Conservation (phyloP, 2,888 invertebrate genomes). For the Minunthozetes semirufus region DNA sequence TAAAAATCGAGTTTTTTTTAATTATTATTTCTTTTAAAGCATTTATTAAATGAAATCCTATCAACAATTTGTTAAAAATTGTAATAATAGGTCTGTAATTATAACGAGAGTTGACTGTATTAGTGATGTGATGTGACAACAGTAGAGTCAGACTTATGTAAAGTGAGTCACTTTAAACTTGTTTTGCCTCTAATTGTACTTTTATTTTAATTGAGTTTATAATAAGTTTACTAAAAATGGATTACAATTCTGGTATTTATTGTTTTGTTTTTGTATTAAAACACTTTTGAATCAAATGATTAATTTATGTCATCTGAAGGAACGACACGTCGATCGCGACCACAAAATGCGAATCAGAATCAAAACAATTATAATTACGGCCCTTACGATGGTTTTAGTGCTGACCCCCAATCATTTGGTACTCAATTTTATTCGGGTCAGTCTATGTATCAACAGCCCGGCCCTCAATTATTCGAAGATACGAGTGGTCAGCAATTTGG, state of each 20-base stretch:
- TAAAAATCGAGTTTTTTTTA: too few species aligned
- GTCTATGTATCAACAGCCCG: not conserved
- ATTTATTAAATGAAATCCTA: too few species aligned
- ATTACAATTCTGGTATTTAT: conserved; percentile 3
- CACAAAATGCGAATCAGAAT: not conserved
- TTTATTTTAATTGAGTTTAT: too few species aligned
- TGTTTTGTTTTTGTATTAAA: not conserved
- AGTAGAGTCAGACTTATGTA: too few species aligned
- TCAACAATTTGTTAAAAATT: too few species aligned
- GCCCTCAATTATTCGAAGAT: conserved; percentile 6
- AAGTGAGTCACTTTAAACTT: too few species aligned
- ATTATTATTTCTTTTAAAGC: too few species aligned
- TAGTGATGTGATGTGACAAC: too few species aligned
- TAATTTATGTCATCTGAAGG: conserved; percentile 7
- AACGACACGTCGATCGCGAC: conserved; percentile 7
- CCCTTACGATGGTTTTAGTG: conserved; percentile 1
- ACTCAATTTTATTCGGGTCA: not conserved
- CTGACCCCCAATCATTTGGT: not conserved
- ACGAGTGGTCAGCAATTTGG: conserved; percentile 22
- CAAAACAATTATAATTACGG: conserved; percentile 13
- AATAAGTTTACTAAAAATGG: not conserved
- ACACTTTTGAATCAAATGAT: not conserved
- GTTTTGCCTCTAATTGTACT: too few species aligned
- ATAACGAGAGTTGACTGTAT: too few species aligned
- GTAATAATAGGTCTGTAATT: too few species aligned